Conservation (phyloP, 2,888 invertebrate genomes). For the Caenorhabditis sp. region DNA sequence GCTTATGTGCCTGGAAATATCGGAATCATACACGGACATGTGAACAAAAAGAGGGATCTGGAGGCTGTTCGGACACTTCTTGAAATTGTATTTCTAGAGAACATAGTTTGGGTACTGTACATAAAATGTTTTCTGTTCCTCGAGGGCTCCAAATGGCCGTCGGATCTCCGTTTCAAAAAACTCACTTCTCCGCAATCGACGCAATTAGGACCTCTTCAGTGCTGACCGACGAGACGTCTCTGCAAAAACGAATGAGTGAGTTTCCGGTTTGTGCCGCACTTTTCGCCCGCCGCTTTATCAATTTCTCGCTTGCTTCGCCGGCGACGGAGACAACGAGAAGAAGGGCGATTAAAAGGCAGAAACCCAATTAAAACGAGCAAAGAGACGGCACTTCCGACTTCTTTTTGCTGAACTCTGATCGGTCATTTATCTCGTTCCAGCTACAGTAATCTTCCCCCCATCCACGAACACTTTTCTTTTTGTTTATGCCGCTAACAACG, state of each 20-base stretch:
- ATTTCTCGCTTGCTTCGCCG: neutral
- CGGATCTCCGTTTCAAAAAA: too few species aligned
- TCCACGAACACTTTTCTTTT: too few species aligned
- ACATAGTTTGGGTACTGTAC: too few species aligned
- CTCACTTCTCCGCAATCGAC: constrained; percentile 63
- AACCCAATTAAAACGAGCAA: constrained; percentile 6
- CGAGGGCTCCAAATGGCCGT: too few species aligned
- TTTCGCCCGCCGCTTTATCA: neutral
- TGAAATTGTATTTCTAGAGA: too few species aligned
- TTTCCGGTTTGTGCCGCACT: neutral
- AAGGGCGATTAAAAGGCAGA: constrained; percentile 20
- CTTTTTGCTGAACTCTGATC: neutral
- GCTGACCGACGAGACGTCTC: constrained; percentile 47
- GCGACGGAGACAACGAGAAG: constrained; percentile 1
- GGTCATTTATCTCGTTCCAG: neutral
- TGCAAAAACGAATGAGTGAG: constrained; percentile 15
- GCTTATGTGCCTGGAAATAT: constrained; percentile 62
- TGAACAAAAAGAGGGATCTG: neutral
- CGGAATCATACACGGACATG: neutral
- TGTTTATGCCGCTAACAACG: too few species aligned
- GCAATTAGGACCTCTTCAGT: constrained; percentile 56
- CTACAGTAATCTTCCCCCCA: neutral
- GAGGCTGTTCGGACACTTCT: too few species aligned
- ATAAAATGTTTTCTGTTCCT: too few species aligned
- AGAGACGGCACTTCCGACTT: neutral